These are phyloP conservation scores for Slavum lentiscoides DNA, from an alignment of 2,888 invertebrate genomes.

Conservation along the genomic window DNA sequence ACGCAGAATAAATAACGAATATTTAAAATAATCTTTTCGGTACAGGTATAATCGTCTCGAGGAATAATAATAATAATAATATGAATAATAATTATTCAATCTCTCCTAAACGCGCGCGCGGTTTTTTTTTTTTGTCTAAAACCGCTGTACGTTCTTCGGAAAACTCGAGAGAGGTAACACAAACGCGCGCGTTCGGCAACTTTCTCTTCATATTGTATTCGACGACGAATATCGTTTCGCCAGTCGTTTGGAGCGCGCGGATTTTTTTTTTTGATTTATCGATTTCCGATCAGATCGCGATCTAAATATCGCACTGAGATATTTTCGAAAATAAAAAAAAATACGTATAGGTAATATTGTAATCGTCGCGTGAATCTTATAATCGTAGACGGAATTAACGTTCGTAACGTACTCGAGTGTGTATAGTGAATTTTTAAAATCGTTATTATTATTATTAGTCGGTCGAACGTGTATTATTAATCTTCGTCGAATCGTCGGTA, in stretches of 20 bases:
- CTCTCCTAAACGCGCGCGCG: background rate
- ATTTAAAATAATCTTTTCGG: background rate
- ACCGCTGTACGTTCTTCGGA: no score
- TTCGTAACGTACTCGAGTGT: background rate
- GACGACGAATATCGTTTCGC: background rate
- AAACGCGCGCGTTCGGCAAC: background rate
- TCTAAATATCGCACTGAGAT: background rate
- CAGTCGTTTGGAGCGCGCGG: background rate
- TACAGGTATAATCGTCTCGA: no score
- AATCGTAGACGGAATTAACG: conserved; percentile 9
- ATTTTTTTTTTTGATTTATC: background rate
- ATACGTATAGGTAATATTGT: background rate
- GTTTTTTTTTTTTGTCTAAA: no score
- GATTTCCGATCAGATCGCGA: conserved; percentile 1
- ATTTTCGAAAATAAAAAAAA: conserved; percentile 31
- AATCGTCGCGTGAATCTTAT: background rate
- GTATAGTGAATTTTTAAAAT: conserved; percentile 14
- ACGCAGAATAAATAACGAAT: background rate
- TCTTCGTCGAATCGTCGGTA: background rate
- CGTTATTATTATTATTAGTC: conserved; percentile 10
- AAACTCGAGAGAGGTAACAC: no score
- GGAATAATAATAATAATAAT: background rate
- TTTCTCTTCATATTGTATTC: conserved; percentile 27
- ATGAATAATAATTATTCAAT: no score
- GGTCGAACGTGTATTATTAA: conserved; percentile 3